Evolutionary conservation across 2,888 invertebrate species (phyloP), one percentile per base, ranked within the genome.

Genomic region (Tenthredo amoena): DNA sequence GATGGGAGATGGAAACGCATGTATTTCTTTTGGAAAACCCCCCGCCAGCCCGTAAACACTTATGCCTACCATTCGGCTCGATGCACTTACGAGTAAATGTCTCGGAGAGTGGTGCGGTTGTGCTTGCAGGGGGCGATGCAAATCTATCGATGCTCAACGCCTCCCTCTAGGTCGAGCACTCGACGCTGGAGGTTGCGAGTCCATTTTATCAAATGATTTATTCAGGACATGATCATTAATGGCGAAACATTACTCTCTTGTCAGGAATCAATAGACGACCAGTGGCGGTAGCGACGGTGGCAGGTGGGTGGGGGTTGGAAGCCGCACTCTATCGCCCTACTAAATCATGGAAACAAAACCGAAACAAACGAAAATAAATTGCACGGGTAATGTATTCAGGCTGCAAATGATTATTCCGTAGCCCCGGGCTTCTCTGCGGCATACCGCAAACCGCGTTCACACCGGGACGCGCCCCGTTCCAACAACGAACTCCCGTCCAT

Each of bases 121-220:
- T 77, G 77, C 77, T 50, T 21, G 47, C 18, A 74, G n/a, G 71
- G 71, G 34, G 37, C 10, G 77, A 77, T 77, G 77, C 55, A 77
- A 62, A 83, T 83, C 65, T 34, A 21, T 81, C 62, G 81, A 65
- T 18, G 77, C 34, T 50, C 81, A 12, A 40, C 83, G 81, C 18
- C 34, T 18, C 81, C 40, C 47, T 34, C 62, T 26, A 58, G 62
- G 50, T n/a, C 50, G 77, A 31, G 55, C 71, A 72, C 37, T 72
- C 71, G 71, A 72, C 40, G 74, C 62, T 77, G 86, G 86, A 90
- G 87, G 88, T 88, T 88, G 87, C 89, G 88, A 89, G 88, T 90
- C 90, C 90, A 91, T 92, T 93, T 92, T 92, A 90, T 91, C 90
- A 90, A 92, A 92, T 92, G 92, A 93, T 92, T 92, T 91, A 93